Evolutionary conservation across 64 coral and sea anemone species (phyloP).

Genomic region (Stylophora pistillata): DNA sequence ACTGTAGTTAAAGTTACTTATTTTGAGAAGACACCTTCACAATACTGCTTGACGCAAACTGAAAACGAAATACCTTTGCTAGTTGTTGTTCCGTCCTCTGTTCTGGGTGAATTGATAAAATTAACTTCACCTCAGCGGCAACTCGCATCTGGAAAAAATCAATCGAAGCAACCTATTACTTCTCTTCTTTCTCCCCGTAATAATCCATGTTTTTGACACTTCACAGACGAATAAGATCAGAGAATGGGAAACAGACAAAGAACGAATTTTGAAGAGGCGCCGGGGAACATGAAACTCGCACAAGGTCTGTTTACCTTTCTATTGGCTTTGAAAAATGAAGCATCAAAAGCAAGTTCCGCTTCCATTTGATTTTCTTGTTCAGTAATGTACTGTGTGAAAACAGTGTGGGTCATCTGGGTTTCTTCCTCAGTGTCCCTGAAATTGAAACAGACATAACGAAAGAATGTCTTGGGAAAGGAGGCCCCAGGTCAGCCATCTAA

Average conservation of each 20-base stretch:
- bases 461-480: too few relatives aligned
- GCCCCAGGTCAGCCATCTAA: too few relatives aligned
- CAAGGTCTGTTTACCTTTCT: constrained; percentile 65
- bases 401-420: constrained; percentile 66
- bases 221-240: too few relatives aligned
- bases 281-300: too few relatives aligned
- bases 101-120: constrained; percentile 70
- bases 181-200: background rate
- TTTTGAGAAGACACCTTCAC: too few relatives aligned
- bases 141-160: constrained; percentile 75
- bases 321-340: constrained; percentile 92
- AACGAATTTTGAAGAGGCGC: too few relatives aligned
- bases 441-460: background rate
- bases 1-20: too few relatives aligned
- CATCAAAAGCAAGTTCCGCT: constrained; percentile 84
- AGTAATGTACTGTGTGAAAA: constrained; percentile 91
- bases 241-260: too few relatives aligned
- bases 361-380: constrained; percentile 79
- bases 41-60: background rate
- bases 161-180: background rate
- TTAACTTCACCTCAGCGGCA: constrained; percentile 83
- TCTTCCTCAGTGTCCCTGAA: constrained; percentile 69
- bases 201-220: too few relatives aligned
- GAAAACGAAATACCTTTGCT: constrained; percentile 69
- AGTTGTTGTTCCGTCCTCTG: constrained; percentile 80